Conservation (phyloP, 2,113 vertebrate species). For the Hydrochoerus hydrochaeris region DNA sequence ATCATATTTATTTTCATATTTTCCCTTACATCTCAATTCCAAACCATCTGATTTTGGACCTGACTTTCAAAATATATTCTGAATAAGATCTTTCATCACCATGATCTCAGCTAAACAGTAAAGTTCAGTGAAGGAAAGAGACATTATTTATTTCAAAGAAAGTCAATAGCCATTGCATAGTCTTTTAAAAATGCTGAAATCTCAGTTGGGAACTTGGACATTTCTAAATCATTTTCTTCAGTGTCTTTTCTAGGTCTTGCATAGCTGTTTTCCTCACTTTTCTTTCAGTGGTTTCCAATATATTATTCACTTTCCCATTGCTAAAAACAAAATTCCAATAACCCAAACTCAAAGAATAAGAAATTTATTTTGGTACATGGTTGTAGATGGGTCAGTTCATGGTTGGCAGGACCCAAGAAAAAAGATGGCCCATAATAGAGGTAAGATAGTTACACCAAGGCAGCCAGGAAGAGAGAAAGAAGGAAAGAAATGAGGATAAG, state of each 20-base stretch:
- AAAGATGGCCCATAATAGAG: neutral
- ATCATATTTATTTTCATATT: neutral
- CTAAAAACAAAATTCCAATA: neutral
- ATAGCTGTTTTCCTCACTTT: neutral
- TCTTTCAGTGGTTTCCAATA: neutral
- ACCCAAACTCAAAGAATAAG: neutral
- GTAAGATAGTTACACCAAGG: neutral
- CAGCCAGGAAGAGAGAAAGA: neutral
- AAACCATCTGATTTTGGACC: neutral
- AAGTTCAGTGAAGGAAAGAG: neutral
- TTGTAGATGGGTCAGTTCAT: neutral
- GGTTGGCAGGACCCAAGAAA: neutral
- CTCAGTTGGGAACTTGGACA: neutral
- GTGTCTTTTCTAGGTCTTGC: neutral
- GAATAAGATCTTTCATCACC: neutral
- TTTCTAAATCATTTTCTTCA: neutral
- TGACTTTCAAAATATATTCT: neutral
- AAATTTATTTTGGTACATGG: neutral
- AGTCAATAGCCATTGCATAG: neutral
- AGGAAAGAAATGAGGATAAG: neutral
- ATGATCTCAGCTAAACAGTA: neutral
- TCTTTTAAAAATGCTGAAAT: neutral
- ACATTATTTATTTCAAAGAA: neutral
- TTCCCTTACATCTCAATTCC: neutral
- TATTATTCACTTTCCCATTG: neutral